phyloP scores from a whole-genome alignment of 2,888 invertebrate genomes.

The Chaitophorus viminalis region DNA sequence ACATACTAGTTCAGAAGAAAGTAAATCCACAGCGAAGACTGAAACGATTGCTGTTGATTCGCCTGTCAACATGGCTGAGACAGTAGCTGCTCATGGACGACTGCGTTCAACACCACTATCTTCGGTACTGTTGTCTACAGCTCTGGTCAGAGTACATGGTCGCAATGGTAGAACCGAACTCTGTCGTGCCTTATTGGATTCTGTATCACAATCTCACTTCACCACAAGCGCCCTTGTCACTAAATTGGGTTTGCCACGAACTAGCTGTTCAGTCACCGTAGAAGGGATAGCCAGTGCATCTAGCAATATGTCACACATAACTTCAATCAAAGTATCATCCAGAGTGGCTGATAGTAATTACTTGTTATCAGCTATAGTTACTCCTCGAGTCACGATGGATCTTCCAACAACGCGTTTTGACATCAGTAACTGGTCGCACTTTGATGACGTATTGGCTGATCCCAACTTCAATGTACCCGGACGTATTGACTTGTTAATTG shows the following conservation, averaged over 20 bases:
- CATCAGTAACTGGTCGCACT: neutral
- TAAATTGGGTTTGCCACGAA: neutral
- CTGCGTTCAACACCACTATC: neutral
- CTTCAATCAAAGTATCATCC: neutral
- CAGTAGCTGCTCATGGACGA: neutral
- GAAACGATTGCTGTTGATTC: neutral
- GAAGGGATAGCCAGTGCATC: neutral
- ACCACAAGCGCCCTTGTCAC: neutral
- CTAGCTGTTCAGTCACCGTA: neutral
- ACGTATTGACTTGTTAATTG: conserved; percentile 6
- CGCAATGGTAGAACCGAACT: neutral
- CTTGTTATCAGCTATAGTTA: neutral
- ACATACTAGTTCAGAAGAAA: neutral
- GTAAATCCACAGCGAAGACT: too few relatives aligned
- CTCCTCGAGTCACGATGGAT: neutral
- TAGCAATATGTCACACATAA: neutral
- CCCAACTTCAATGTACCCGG: neutral
- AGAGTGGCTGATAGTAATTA: neutral
- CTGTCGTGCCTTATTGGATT: neutral
- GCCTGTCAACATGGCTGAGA: neutral
- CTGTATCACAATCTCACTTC: neutral
- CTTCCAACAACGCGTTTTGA: neutral
- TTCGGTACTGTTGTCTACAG: neutral
- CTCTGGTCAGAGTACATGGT: neutral
- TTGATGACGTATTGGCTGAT: neutral